Evolutionary conservation across 1,140 invertebrate species (phyloP), one percentile per base, ranked within the genome.

Genomic region (Pachyrhynchus sulphureomaculatus): DNA sequence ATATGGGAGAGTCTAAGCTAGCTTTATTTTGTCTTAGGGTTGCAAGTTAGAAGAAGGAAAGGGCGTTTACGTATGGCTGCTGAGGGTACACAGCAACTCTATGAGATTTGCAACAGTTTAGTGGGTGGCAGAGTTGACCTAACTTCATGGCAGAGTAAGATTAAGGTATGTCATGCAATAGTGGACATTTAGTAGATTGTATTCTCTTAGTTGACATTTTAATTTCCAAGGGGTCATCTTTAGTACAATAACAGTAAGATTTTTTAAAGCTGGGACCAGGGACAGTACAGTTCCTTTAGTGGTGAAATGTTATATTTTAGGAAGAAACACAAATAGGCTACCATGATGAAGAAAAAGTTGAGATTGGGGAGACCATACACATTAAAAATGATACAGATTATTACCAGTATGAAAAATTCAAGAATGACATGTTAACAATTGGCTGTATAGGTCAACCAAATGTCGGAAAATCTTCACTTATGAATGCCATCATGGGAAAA

Each of bases 371-470:
- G 63, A 83, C 81, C 41, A 76, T 86, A 49, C 68, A 75, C 3
- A 62, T 84, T 0, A 80, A 85, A 53, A 82, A 83, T 66, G 87
- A 91, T 62, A 88, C 85, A 0, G 77, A 80, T 12, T 91, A 79
- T 70, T 84, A 86, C 55, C 73, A 86, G 34, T 87, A 92, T 73
- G 87, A 89, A 68, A 83, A 78, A 67, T 96, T 84, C 72, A 87
- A 88, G 72, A 86, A 88, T 74, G 91, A 90, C 2, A 77, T 95
- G 13, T 76, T 97, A 6, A 96, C 93, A 0, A 87, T 98, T 36
- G 95, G 95, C 5, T 96, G 93, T 75, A 81, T 97, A 48, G 91
- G 95, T 0, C 92, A 93, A 69, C 95, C 95, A 0, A 98, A 98
- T 81, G 95, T 96, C 29, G 95, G 95, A 23, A 98, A 98, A 79